These are phyloP conservation scores for Calcarius lapponicus DNA, from an alignment of 2,797 vertebrate species.

Conservation along the genomic window DNA sequence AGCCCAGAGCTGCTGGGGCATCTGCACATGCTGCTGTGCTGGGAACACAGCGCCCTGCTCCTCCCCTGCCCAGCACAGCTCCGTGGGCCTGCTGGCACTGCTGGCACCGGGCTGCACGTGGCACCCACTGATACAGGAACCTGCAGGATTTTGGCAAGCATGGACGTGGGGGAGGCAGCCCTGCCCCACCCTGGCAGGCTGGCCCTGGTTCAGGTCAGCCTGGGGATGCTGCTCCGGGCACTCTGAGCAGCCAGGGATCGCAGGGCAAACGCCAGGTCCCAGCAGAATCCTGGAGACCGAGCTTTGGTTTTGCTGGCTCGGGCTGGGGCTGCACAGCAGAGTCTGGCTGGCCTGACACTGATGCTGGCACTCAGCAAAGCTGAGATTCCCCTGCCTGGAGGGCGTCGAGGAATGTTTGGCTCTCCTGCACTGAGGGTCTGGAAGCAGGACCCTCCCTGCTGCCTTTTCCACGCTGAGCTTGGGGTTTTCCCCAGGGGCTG, in stretches of 20 bases:
- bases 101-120: background rate
- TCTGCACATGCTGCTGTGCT: background rate
- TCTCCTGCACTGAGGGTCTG: background rate
- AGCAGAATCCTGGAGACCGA: background rate
- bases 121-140: background rate
- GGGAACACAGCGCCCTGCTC: background rate
- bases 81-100: background rate
- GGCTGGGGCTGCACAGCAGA: background rate
- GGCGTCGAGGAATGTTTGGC: background rate
- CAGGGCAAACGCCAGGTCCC: background rate
- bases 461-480: background rate
- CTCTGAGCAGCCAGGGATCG: background rate
- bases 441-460: background rate
- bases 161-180: fast-evolving
- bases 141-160: background rate
- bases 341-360: background rate
- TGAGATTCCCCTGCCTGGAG: background rate
- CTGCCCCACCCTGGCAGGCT: background rate
- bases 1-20: background rate
- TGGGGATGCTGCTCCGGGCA: background rate
- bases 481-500: background rate
- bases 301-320: background rate
- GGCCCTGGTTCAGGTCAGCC: background rate
- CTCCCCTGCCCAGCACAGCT: background rate
- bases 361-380: background rate